Evolutionary conservation across 2,888 invertebrate species (phyloP), one percentile per base, ranked within the genome.

Genomic region (Drosophila picticornis): DNA sequence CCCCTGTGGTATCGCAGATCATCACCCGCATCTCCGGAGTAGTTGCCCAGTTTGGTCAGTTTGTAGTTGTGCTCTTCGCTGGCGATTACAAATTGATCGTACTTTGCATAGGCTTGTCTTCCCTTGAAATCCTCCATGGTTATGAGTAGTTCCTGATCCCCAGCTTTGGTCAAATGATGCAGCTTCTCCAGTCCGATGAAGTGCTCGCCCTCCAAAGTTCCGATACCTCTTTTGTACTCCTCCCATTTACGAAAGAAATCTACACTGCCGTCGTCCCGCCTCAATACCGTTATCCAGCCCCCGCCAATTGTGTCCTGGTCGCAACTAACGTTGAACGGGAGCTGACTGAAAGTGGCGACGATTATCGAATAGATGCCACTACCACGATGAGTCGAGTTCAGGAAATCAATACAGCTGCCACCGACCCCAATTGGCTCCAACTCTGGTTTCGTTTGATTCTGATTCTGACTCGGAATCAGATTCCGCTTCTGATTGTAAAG

Each of bases 101-200:
- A 43, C 43, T 11, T 11, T 43, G 43, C 43, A 43, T 43, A 22
- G 22, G 5, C 43, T 11, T 11, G 1, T 1, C 0, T 5, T 11
- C 22, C 22, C 0, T 2, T 11, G 11, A 2, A 5, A 5, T 0
- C 2, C 22, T 11, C 11, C 43, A 43, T 43, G 5, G 11, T 5
- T 11, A 43, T 11, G 43, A 43, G 43, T 2, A 43, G 43, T 43
- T 43, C 43, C 1, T 43, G 43, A 43, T 43, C 43, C 27, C 55
- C 50, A 1, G 40, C 34, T 16, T 46, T 31, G 1, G 82, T 68
- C 40, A 82, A 66, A 16, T 57, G 69, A 32, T 86, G 52, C 10
- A 86, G 25, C 16, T 77, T 77, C 16, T 74, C 67, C 32, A 82
- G 43, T 0, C 82, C 82, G 0, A 82, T 67, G 31, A 86, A 82